Percentiles rank a stretch among this genome's conserved stretches.
Evolutionary conservation across 1,140 invertebrate genomes (phyloP).

Genomic region (Macrobrachium rosenbergii): DNA sequence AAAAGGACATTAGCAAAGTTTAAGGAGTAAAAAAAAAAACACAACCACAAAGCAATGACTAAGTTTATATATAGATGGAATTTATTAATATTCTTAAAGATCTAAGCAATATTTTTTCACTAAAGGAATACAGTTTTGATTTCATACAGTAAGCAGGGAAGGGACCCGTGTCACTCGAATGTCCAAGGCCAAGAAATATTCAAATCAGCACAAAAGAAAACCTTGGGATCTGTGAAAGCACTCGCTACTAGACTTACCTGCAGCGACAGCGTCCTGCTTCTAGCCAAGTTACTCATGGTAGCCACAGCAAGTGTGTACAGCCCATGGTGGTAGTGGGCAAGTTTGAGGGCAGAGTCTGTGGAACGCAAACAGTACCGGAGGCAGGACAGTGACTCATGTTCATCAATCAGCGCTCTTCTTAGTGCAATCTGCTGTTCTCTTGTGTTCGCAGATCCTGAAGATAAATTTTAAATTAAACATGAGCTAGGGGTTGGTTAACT

Average conservation of each 20-base stretch:
- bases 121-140: too few relatives aligned
- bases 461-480: neutral
- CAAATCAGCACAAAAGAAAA: neutral
- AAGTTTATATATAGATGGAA: too few relatives aligned
- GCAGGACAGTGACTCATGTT: constrained; percentile 90
- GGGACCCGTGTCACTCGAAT: too few relatives aligned
- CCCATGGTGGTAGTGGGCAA: constrained; percentile 84
- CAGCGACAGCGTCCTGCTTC: constrained; percentile 84
- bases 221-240: neutral
- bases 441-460: constrained; percentile 28
- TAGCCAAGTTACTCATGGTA: constrained; percentile 87
- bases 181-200: neutral
- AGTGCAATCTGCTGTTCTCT: constrained; percentile 63
- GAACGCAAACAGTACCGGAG: constrained; percentile 77
- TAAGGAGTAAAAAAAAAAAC: too few relatives aligned
- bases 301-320: constrained; percentile 88
- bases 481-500: neutral
- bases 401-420: constrained; percentile 83
- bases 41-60: too few relatives aligned
- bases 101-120: too few relatives aligned
- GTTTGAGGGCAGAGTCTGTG: constrained; percentile 79
- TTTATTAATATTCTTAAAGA: too few relatives aligned
- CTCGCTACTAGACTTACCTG: constrained; percentile 76
- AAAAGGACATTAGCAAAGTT: too few relatives aligned
- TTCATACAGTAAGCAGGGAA: too few relatives aligned